Evolutionary conservation across 2,113 vertebrate species (phyloP).

Genomic region (Rhynchomys soricoides): DNA sequence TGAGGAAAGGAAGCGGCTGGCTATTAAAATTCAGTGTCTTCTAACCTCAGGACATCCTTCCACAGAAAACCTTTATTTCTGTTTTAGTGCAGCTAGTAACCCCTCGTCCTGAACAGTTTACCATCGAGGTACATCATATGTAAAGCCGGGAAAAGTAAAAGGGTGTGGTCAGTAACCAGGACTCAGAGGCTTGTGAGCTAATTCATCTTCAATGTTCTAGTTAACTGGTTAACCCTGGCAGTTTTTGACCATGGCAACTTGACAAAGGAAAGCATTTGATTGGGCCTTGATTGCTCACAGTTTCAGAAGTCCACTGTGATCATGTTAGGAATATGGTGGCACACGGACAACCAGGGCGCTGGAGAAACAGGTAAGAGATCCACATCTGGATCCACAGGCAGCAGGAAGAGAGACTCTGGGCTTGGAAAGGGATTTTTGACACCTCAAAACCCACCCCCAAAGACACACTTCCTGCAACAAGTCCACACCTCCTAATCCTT

Average conservation of each 20-base stretch:
- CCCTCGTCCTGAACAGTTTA: not conserved
- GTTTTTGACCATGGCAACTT: not conserved
- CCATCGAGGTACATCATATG: not conserved
- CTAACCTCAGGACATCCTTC: slow-evolving; percentile 25
- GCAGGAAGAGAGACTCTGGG: not conserved
- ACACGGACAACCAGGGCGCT: not conserved
- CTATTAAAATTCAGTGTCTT: slow-evolving; percentile 43
- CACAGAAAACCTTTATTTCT: slow-evolving; percentile 32
- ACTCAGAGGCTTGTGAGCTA: not conserved
- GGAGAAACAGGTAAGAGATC: not conserved
- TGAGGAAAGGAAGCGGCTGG: not conserved
- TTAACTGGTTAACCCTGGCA: not conserved
- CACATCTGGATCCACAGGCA: no score
- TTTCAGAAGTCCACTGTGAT: not conserved
- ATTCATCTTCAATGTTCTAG: not conserved
- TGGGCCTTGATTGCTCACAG: no score
- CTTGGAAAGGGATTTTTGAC: not conserved
- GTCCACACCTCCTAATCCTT: not conserved
- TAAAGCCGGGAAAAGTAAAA: not conserved
- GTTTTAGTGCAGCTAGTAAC: not conserved
- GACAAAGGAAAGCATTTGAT: not conserved
- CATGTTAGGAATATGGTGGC: accelerated
- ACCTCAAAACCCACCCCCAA: not conserved
- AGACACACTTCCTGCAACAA: not conserved
- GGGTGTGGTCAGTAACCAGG: not conserved